Evolutionary conservation across 2,797 vertebrate species (phyloP), one percentile per base, ranked within the genome.

Genomic region (Acropternis orthonyx): DNA sequence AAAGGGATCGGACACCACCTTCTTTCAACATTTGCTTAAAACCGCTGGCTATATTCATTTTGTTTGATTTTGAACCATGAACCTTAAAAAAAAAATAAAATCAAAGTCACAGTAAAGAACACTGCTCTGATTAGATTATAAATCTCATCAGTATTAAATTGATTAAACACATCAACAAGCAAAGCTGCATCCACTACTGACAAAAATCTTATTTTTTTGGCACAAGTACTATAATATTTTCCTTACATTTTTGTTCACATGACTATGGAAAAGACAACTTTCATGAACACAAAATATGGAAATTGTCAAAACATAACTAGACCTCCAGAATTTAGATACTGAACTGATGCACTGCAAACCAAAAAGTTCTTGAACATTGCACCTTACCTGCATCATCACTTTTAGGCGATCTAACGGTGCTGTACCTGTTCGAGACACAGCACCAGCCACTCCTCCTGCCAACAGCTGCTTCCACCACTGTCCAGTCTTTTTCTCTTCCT

Each of bases 11-110:
- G 69, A 98, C 7, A 7, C 99, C 99, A 75, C 99, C 99, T 97
- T 99, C 99, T 93, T 98, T 99, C 72, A 99, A 82, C 99, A 99
- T 99, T 84, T 99, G 98, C 90, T 98, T 98, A 85, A 99, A 99
- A 86, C 99, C 99, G 1, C 97, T 95, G 32, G 97, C 95, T 87
- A 99, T 98, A 89, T 98, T 99, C 97, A 99, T 99, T 95, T 98
- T 97, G 88, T 98, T 98, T 92, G 98, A 98, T 93, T 98, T 99
- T 67, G 98, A 98, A 54, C 98, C 86, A 36, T 99, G 99, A 71
- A 99, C 99, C 99, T 49, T 49, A 99, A 96, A 95, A 96, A 96
- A 41, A 94, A 44, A 75, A 68, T 21, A 39, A 18, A 1, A 15
- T 6, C 54, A 78, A 73, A 91, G 52, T 12, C 44, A 67, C 41